Conservation (phyloP, 2,888 invertebrate genomes). For the Philaethria dido region DNA sequence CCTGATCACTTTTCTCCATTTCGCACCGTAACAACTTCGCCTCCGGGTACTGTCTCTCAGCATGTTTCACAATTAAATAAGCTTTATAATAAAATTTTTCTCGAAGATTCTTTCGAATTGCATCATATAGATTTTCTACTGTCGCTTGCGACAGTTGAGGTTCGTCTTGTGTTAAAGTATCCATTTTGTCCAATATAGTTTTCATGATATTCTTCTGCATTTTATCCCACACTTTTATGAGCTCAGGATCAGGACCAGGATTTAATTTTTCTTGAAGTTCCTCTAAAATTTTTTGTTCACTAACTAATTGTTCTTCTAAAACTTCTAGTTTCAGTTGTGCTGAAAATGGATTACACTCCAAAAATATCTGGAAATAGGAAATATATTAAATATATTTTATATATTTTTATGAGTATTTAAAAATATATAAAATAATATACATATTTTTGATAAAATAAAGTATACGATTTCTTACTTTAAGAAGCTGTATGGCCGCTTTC, state of each 20-base stretch:
- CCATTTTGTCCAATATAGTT: slow-evolving; percentile 77
- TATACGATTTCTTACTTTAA: slow-evolving; percentile 75
- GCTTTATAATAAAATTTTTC: slow-evolving; percentile 81
- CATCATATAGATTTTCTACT: slow-evolving; percentile 70
- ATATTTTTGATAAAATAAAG: no score
- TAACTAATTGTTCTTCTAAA: slow-evolving; percentile 84
- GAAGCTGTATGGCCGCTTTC: slow-evolving; percentile 91
- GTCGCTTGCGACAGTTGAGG: slow-evolving; percentile 74
- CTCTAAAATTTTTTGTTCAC: slow-evolving; percentile 85
- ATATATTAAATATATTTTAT: background rate
- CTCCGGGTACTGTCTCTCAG: slow-evolving; percentile 75
- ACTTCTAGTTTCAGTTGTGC: slow-evolving; percentile 85
- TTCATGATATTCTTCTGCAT: slow-evolving; percentile 78
- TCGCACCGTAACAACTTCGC: slow-evolving; percentile 74
- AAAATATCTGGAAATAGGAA: slow-evolving; percentile 81
- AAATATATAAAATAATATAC: background rate
- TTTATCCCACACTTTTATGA: slow-evolving; percentile 78
- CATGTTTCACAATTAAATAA: slow-evolving; percentile 75
- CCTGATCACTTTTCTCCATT: slow-evolving; percentile 79
- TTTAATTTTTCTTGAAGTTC: slow-evolving; percentile 82
- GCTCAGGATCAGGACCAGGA: slow-evolving; percentile 72
- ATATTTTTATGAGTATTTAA: background rate
- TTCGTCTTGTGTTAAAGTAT: slow-evolving; percentile 75
- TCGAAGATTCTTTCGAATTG: slow-evolving; percentile 71
- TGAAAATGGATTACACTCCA: slow-evolving; percentile 94